phyloP scores from a whole-genome alignment of 2,797 vertebrate genomes.

The Acipenser oxyrinchus region DNA sequence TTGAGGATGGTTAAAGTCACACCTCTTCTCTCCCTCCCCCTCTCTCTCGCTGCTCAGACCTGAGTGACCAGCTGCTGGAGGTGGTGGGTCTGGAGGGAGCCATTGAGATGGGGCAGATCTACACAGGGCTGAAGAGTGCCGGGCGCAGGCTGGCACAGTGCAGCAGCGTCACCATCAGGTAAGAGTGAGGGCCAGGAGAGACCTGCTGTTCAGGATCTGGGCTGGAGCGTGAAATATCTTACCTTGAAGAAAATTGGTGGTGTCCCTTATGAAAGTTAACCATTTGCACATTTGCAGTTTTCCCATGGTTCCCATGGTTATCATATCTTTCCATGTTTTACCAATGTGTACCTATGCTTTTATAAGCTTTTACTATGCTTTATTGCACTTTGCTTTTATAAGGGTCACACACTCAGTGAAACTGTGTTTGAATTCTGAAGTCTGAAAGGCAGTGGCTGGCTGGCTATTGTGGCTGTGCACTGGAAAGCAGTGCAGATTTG shows the following conservation, averaged over 20 bases:
- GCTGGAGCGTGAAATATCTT: no score
- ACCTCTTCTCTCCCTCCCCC: neutral
- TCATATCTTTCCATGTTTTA: no score
- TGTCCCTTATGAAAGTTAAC: no score
- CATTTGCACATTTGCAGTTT: no score
- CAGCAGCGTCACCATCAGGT: conserved; percentile 82
- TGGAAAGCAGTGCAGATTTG: conserved; percentile 58
- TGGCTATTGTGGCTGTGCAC: conserved; percentile 53
- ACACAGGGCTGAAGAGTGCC: conserved; percentile 89
- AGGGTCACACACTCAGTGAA: no score
- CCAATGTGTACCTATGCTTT: no score
- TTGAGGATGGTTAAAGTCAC: conserved; percentile 3
- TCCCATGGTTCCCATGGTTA: no score
- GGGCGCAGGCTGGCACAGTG: conserved; percentile 87
- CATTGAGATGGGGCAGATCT: conserved; percentile 97
- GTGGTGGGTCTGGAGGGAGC: conserved; percentile 90
- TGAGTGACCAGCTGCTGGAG: conserved; percentile 69
- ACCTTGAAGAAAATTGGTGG: no score
- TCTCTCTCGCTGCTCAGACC: conserved; percentile 37
- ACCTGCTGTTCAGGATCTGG: no score
- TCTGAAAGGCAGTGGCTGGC: conserved; percentile 51
- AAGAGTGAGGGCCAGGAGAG: conserved; percentile 12
- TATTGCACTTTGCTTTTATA: no score
- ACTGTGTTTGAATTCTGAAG: conserved; percentile 36
- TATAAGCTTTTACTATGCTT: no score